Percentiles rank a stretch among this genome's conserved stretches.
phyloP scores from a whole-genome alignment of 2,797 vertebrate genomes.

The Helarctos malayanus region DNA sequence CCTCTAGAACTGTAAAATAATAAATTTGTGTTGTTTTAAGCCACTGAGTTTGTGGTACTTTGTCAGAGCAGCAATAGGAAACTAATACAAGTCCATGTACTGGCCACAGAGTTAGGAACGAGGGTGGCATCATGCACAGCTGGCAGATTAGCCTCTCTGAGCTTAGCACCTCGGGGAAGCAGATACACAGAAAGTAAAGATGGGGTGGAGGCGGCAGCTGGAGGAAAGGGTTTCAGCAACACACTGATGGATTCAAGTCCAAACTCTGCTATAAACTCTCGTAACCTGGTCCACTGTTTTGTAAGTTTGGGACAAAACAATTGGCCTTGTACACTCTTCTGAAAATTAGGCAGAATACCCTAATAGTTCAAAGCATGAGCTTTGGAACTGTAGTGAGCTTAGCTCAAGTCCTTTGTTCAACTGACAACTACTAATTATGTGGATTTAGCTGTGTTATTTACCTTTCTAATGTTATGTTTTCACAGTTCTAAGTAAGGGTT shows the following conservation, averaged over 20 bases:
- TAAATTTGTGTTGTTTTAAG: background rate
- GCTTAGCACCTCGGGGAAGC: background rate
- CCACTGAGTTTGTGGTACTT: background rate
- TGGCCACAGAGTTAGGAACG: background rate
- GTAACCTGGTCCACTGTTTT: background rate
- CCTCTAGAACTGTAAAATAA: background rate
- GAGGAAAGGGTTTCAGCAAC: background rate
- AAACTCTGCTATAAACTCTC: background rate
- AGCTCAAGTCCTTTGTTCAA: background rate
- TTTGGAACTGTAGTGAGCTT: background rate
- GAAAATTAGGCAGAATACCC: background rate
- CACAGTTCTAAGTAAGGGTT: background rate
- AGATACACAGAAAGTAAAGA: background rate
- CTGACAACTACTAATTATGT: background rate
- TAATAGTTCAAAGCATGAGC: background rate
- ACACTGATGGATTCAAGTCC: background rate
- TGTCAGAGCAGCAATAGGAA: background rate
- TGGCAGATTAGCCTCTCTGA: background rate
- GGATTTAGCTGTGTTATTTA: background rate
- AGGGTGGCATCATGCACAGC: background rate
- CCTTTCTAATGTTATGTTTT: background rate
- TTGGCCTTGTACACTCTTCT: background rate
- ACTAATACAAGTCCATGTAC: background rate
- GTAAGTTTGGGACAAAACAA: background rate
- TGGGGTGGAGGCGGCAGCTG: accelerated